A percentile compares a stretch with the other conserved stretches of the same genome.
phyloP scores from a whole-genome alignment of 2,797 vertebrate genomes.

The Silurus aristotelis region DNA sequence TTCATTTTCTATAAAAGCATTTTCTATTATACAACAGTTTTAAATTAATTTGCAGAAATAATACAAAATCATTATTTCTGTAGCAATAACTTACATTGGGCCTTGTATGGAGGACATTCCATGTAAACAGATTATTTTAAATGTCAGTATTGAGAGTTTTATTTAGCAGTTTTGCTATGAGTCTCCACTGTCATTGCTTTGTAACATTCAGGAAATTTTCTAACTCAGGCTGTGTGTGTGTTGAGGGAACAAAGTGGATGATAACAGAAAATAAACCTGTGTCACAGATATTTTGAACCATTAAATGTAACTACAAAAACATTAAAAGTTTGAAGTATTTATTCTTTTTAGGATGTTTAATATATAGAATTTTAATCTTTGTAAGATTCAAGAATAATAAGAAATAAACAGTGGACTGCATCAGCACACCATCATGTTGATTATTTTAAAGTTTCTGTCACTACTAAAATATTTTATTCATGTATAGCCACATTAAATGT shows the following conservation, averaged over 20 bases:
- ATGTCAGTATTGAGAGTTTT: not conserved
- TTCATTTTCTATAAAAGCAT: constrained; percentile 3
- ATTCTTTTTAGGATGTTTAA: not conserved
- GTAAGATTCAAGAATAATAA: not conserved
- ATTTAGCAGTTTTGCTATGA: not conserved
- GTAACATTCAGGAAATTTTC: not conserved
- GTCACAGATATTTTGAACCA: not conserved
- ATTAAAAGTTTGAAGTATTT: not conserved
- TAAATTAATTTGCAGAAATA: not conserved
- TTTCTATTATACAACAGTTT: not conserved
- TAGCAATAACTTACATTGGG: no score
- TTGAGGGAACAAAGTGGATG: not conserved
- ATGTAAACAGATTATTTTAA: not conserved
- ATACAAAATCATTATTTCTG: not conserved
- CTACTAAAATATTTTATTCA: not conserved
- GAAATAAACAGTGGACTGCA: not conserved
- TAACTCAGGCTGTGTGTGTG: not conserved
- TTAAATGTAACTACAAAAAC: not conserved
- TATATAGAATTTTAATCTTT: not conserved
- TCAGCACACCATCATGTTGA: not conserved
- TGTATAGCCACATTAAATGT: not conserved
- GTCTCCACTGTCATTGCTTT: not conserved
- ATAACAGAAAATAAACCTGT: not conserved
- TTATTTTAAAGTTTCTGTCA: not conserved
- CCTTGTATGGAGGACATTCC: not conserved